Evolutionary conservation across 64 coral and sea anemone species (phyloP), one percentile per base, ranked within the genome.

Genomic region (Orbicella faveolata): DNA sequence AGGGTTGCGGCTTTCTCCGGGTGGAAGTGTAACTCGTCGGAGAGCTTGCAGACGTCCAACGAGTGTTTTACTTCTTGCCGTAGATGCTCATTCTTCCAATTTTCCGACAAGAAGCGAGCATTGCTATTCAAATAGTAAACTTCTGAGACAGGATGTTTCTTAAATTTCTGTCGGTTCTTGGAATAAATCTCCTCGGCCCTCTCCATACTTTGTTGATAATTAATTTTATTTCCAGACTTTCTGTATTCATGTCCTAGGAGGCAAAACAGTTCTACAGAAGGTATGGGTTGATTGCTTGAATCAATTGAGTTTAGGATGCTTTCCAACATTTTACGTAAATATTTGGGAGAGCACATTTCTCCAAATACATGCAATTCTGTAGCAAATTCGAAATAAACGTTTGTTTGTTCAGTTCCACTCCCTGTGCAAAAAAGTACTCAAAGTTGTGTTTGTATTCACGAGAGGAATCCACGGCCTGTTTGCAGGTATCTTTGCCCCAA

Each of bases 401-500:
- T 8, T 11, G 20, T 79, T 55, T 26, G 63, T 33, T 65, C n/a
- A 62, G 62, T 0, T 25, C 23, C 23, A 33, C 23, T 3, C 79
- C 72, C 3, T 1, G 75, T 23, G 25, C 54, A 86, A 94, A 55
- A 51, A 76, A 81, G 76, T 86, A 19, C 54, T 94, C 92, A 37
- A 94, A 83, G 17, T 94, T 82, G 4, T 61, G 67, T 41, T 88
- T 89, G 30, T 94, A 62, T 6, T 77, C 76, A 77, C 21, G 36
- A 76, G 90, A 94, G 62, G 48, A 23, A 5, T 59, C 36, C 3
- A 94, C 23, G n/a, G 92, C 44, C 77, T 55, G 1, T 41, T 94
- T 80, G 72, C 88, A 94, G 21, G 73, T 16, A 52, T 94, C 88
- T 34, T 52, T 87, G 6, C 52, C 34, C 64, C 88, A 94, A 21